Evolutionary conservation across 37 sponge, comb jelly and placozoan species (phyloP).

Genomic region (Halisarca cf. caerulea): DNA sequence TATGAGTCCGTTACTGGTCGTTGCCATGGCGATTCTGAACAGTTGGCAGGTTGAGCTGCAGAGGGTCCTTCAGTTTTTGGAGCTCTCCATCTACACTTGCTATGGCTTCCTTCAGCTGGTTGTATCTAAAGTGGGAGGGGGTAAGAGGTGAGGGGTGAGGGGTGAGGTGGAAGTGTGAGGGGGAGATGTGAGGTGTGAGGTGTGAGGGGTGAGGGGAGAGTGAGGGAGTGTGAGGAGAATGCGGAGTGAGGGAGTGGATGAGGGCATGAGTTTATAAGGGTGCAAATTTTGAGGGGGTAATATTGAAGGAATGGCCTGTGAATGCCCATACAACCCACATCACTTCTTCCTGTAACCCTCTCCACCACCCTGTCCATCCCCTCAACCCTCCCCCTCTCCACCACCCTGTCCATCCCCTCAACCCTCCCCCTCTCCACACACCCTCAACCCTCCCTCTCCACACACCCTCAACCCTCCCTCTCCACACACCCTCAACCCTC

Average conservation of each 20-base stretch:
- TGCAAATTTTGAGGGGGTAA: too few relatives aligned
- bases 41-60: constrained; percentile 86
- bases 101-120: constrained; percentile 67
- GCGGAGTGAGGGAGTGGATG: constrained; percentile 10
- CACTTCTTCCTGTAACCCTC: too few relatives aligned
- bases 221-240: background rate
- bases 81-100: constrained; percentile 53
- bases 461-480: too few relatives aligned
- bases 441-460: too few relatives aligned
- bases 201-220: background rate
- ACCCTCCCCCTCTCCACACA: too few relatives aligned
- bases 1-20: background rate
- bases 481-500: too few relatives aligned
- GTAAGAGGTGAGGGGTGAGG: background rate
- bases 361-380: background rate
- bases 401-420: too few relatives aligned
- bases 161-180: too few relatives aligned
- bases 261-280: background rate
- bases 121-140: constrained; percentile 43
- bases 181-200: too few relatives aligned
- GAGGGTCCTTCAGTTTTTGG: constrained; percentile 74
- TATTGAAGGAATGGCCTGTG: too few relatives aligned
- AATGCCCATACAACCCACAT: too few relatives aligned
- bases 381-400: background rate
- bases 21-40: constrained; percentile 10